phyloP scores from a whole-genome alignment of 1,140 invertebrate genomes.

The Hyles euphorbiae region DNA sequence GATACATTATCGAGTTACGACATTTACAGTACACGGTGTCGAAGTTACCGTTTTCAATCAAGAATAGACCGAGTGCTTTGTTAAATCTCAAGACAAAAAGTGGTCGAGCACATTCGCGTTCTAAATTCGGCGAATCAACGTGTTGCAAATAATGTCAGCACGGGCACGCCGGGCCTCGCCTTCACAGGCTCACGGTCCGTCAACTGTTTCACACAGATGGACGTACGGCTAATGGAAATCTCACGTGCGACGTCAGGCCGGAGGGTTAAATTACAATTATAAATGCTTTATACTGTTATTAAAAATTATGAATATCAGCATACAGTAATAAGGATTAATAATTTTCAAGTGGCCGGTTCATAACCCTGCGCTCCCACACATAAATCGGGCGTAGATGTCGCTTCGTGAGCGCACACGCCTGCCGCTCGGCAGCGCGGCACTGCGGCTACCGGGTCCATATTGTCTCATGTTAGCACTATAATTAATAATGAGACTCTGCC shows the following conservation, averaged over 20 bases:
- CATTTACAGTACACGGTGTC: conserved; percentile 33
- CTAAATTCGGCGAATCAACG: conserved; percentile 16
- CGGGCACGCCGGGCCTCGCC: not conserved
- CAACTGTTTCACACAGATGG: no score
- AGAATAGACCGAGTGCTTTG: conserved; percentile 17
- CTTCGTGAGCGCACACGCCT: conserved; percentile 32
- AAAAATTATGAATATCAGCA: conserved; percentile 4
- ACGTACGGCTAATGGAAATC: no score
- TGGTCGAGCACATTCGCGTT: conserved; percentile 21
- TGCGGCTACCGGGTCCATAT: conserved; percentile 26
- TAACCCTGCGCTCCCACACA: conserved; percentile 41
- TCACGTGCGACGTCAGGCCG: no score
- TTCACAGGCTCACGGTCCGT: no score
- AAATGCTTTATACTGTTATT: conserved; percentile 1
- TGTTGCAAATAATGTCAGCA: conserved; percentile 19
- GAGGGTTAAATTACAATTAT: no score
- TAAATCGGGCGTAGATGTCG: conserved; percentile 41
- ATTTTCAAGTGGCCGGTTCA: conserved; percentile 37
- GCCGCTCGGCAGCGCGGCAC: conserved; percentile 11
- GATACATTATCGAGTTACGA: conserved; percentile 26
- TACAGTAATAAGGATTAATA: conserved; percentile 30
- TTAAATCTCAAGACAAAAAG: conserved; percentile 19
- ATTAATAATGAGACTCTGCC: conserved; percentile 28
- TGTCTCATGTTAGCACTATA: conserved; percentile 27
- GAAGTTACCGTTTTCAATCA: conserved; percentile 61